These are phyloP conservation scores for Lycopodina hypogea DNA, from an alignment of 37 sponge, comb jelly and placozoan species.

Conservation along the genomic window DNA sequence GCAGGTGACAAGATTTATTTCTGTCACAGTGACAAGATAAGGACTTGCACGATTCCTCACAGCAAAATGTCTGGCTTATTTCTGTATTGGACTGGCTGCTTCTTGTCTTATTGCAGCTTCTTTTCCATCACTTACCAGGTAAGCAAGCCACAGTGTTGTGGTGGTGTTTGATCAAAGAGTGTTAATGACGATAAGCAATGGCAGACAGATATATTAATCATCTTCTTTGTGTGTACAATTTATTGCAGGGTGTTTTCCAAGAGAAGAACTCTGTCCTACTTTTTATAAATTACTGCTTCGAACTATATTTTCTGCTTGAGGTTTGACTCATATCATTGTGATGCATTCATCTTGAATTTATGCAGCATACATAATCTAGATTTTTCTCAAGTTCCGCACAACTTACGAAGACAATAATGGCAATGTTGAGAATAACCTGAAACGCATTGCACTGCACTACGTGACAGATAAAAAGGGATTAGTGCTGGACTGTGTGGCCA, in stretches of 20 bases:
- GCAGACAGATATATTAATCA: no score
- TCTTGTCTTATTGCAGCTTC: conserved; percentile 55
- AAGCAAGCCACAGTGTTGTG: background rate
- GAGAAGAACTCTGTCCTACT: conserved; percentile 25
- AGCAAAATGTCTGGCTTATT: conserved; percentile 17
- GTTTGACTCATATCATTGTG: conserved; percentile 8
- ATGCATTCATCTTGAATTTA: background rate
- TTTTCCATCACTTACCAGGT: conserved; percentile 71
- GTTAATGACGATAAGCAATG: no score
- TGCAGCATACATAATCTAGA: conserved; percentile 20
- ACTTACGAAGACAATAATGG: conserved; percentile 54
- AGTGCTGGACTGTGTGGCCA: conserved; percentile 37
- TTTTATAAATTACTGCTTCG: conserved; percentile 59
- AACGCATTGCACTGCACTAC: conserved; percentile 57
- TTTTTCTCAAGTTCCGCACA: conserved; percentile 69
- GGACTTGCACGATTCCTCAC: conserved; percentile 39
- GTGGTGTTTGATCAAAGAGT: background rate
- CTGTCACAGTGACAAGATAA: background rate
- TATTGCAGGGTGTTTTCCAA: conserved; percentile 52
- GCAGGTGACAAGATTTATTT: background rate
- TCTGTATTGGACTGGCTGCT: conserved; percentile 32
- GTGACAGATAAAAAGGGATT: conserved; percentile 49
- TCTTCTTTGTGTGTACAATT: background rate
- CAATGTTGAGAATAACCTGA: conserved; percentile 31
- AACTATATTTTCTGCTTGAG: conserved; percentile 65